These are phyloP conservation scores for Bucorvus abyssinicus DNA, from an alignment of 2,797 vertebrate species.

Conservation along the genomic window DNA sequence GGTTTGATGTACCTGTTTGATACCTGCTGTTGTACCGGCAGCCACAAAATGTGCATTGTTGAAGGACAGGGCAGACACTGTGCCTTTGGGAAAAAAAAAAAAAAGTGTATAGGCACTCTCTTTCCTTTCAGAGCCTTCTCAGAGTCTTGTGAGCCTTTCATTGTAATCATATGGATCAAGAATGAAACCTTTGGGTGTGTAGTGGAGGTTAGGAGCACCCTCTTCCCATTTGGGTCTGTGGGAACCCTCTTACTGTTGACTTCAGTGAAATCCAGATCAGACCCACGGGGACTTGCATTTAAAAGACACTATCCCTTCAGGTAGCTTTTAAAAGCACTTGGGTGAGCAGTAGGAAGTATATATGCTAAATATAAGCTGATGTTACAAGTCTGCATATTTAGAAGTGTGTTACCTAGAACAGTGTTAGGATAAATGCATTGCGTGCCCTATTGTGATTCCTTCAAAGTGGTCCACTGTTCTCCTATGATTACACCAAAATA, in stretches of 20 bases:
- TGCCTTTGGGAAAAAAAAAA: background rate
- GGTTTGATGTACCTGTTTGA: background rate
- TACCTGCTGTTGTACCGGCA: rapidly evolving
- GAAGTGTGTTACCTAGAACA: background rate
- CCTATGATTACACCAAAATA: background rate
- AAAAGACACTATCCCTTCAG: background rate
- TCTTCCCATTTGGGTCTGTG: background rate
- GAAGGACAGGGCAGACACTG: background rate
- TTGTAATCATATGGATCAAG: background rate
- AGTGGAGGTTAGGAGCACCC: rapidly evolving
- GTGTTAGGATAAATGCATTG: background rate
- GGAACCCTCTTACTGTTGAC: background rate
- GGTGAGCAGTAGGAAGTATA: background rate
- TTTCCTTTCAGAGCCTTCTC: background rate
- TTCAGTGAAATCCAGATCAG: background rate
- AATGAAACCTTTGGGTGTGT: background rate
- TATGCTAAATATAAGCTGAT: background rate
- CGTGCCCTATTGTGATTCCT: background rate
- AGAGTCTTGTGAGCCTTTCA: background rate
- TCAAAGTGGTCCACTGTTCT: background rate
- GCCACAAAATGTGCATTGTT: rapidly evolving
- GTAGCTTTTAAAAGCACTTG: background rate
- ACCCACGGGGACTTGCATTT: rapidly evolving
- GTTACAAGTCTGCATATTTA: background rate
- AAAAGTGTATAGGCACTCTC: rapidly evolving